phyloP scores from a whole-genome alignment of 1,140 invertebrate species.

The Zaprionus camerounensis region DNA sequence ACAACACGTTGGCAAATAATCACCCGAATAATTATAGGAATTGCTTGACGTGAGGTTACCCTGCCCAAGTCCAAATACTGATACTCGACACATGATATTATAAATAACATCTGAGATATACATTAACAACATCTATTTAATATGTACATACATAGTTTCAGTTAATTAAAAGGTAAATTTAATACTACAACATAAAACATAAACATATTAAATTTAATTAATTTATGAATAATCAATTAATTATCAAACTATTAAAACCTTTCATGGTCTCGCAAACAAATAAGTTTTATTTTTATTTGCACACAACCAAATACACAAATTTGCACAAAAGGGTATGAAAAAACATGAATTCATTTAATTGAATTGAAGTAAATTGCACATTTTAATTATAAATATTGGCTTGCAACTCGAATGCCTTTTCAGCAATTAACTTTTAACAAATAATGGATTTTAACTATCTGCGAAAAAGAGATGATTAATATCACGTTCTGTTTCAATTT shows the following conservation, averaged over 20 bases:
- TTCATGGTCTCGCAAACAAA: no score
- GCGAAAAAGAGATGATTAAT: not conserved
- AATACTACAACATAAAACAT: no score
- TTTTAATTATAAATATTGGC: constrained; percentile 53
- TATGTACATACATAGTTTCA: no score
- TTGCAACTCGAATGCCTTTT: not conserved
- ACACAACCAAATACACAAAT: not conserved
- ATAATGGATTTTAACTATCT: not conserved
- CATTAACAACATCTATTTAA: no score
- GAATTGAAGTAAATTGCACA: constrained; percentile 33
- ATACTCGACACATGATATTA: no score
- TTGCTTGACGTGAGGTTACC: not conserved
- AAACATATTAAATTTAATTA: no score
- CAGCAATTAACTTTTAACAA: not conserved
- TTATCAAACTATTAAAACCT: no score
- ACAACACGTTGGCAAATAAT: constrained; percentile 27
- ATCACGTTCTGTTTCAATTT: no score
- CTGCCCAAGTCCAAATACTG: not conserved
- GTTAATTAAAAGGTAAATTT: no score
- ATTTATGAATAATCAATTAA: no score
- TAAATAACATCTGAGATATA: no score
- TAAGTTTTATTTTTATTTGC: not conserved
- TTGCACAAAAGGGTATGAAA: not conserved
- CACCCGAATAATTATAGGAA: not conserved
- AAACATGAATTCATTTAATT: constrained; percentile 13